Evolutionary conservation across 2,888 invertebrate genomes (phyloP).

Genomic region (Rotaria macrura): DNA sequence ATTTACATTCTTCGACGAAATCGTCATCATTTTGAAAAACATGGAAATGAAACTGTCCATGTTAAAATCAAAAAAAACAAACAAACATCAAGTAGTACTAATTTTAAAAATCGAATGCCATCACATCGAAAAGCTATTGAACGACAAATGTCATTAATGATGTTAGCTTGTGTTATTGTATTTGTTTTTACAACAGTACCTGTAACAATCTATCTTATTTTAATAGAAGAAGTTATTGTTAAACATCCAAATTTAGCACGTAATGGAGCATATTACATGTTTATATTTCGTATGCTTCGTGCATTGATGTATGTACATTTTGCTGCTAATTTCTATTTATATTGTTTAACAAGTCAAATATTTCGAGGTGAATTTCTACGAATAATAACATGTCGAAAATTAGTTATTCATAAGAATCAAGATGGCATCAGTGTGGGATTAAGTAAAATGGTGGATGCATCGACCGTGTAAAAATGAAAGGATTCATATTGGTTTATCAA

Average conservation of each 20-base stretch:
- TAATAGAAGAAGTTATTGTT: background rate
- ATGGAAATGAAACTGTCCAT: background rate
- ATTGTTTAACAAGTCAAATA: slow-evolving; percentile 13
- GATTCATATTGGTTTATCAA: too few species aligned
- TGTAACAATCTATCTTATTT: background rate
- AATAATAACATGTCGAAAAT: background rate
- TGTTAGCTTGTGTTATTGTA: background rate
- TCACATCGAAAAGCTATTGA: background rate
- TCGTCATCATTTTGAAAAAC: background rate
- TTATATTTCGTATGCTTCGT: background rate
- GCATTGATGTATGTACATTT: background rate
- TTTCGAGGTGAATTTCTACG: background rate
- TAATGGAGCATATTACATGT: background rate
- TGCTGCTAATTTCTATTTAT: background rate
- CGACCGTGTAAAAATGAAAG: background rate
- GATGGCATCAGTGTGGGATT: background rate
- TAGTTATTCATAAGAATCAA: background rate
- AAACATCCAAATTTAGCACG: background rate
- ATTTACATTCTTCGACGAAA: background rate
- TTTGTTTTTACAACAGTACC: background rate
- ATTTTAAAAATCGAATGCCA: background rate
- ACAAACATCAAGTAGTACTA: background rate
- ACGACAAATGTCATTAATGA: background rate
- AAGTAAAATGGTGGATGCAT: background rate
- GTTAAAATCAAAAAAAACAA: background rate